A percentile compares a stretch with the other conserved stretches of the same genome.
Conservation (phyloP, 2,797 vertebrate species). For the Sebastes minor region DNA sequence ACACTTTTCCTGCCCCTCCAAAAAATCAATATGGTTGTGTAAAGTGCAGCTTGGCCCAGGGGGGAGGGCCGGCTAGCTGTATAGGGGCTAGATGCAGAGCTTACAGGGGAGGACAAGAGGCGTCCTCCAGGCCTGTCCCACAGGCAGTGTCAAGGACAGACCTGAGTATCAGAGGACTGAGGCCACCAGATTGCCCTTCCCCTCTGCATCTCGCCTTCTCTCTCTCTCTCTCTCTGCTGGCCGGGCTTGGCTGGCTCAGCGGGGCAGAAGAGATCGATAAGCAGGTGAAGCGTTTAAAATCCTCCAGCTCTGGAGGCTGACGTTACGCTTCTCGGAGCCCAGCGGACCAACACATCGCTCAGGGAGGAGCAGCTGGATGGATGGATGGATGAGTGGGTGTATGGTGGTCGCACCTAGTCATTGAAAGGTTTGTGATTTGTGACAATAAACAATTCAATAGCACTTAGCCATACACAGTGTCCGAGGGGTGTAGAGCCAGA, state of each 20-base stretch:
- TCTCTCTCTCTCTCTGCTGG: constrained; percentile 48
- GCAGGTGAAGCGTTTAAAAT: constrained; percentile 87
- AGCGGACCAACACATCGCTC: constrained; percentile 58
- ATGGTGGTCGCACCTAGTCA: constrained; percentile 52
- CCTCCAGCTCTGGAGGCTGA: constrained; percentile 74
- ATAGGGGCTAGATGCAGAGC: constrained; percentile 54
- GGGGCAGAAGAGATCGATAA: constrained; percentile 82
- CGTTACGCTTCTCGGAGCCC: constrained; percentile 74
- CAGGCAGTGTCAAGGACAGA: constrained; percentile 84
- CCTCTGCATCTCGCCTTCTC: constrained; percentile 41
- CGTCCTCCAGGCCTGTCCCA: constrained; percentile 76
- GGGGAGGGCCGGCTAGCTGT: constrained; percentile 65
- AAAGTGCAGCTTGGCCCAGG: constrained; percentile 81
- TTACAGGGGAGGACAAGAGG: constrained; percentile 61
- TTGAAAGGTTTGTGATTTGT: constrained; percentile 76
- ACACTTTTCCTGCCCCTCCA: constrained; percentile 72
- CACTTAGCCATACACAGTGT: constrained; percentile 68
- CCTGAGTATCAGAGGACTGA: constrained; percentile 74
- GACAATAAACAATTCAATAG: constrained; percentile 81
- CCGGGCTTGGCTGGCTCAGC: constrained; percentile 52
- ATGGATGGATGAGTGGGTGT: constrained; percentile 30
- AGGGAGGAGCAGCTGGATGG: constrained; percentile 49
- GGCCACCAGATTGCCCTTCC: constrained; percentile 54
- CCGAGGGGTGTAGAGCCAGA: constrained; percentile 45
- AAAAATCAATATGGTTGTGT: constrained; percentile 85